phyloP scores from a whole-genome alignment of 2,113 vertebrate species.

The Ictalurus furcatus region DNA sequence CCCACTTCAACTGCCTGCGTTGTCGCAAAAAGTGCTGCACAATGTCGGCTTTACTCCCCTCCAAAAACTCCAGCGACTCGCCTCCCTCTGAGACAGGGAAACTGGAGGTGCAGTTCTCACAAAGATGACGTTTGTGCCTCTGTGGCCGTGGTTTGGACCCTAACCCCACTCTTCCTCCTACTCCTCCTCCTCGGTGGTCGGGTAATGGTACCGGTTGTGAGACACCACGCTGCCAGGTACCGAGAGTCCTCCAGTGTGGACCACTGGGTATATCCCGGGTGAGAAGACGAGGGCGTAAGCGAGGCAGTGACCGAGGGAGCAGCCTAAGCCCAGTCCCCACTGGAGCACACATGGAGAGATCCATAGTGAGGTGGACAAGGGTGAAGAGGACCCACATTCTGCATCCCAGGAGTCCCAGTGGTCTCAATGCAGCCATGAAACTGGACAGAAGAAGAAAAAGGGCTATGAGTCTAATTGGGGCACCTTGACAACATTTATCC shows the following conservation, averaged over 20 bases:
- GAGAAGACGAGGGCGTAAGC: conserved; percentile 64
- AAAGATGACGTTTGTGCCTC: conserved; percentile 49
- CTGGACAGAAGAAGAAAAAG: conserved; percentile 61
- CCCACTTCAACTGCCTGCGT: conserved; percentile 74
- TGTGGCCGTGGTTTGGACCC: conserved; percentile 58
- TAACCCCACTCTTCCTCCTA: conserved; percentile 53
- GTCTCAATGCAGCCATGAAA: conserved; percentile 68
- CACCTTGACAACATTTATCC: conserved; percentile 6
- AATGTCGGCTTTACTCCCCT: conserved; percentile 53
- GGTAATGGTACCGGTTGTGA: conserved; percentile 61
- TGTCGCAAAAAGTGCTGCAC: conserved; percentile 65
- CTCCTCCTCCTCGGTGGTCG: conserved; percentile 47
- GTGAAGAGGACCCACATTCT: conserved; percentile 77
- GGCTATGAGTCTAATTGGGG: conserved; percentile 28
- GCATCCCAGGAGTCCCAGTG: conserved; percentile 69
- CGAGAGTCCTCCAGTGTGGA: conserved; percentile 72
- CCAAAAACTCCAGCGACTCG: conserved; percentile 53
- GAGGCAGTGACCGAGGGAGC: conserved; percentile 63
- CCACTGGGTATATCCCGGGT: conserved; percentile 68
- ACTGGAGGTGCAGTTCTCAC: conserved; percentile 34
- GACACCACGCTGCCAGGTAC: conserved; percentile 64
- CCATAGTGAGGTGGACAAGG: conserved; percentile 77
- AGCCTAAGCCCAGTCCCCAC: conserved; percentile 69
- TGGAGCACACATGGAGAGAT: conserved; percentile 75
- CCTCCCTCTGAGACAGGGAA: conserved; percentile 33